Evolutionary conservation across 2,888 invertebrate genomes (phyloP).

Genomic region (Linnaemya vulpina): DNA sequence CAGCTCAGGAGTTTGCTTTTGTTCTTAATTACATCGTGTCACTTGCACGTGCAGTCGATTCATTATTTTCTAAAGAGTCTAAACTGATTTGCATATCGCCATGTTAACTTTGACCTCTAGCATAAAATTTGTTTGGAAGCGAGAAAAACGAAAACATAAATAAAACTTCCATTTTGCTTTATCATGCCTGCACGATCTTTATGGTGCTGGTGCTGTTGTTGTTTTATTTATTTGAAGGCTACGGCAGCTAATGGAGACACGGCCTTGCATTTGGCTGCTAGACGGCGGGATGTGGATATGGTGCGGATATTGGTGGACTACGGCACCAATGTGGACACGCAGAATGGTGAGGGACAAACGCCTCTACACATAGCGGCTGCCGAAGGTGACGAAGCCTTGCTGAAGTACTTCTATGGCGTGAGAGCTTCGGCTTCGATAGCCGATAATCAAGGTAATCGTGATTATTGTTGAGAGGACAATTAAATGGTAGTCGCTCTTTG

Average conservation of each 20-base stretch:
- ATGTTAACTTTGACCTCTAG: conserved; percentile 70
- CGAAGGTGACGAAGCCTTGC: conserved; percentile 96
- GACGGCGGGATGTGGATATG: conserved; percentile 96
- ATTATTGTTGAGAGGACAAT: neutral
- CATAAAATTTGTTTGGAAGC: conserved; percentile 49
- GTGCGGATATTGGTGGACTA: conserved; percentile 95
- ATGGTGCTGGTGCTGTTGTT: conserved; percentile 26
- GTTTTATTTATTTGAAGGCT: conserved; percentile 83
- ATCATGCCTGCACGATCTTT: conserved; percentile 47
- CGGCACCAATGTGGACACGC: conserved; percentile 94
- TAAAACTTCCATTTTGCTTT: conserved; percentile 35
- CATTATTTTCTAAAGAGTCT: conserved; percentile 16
- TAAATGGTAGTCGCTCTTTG: neutral
- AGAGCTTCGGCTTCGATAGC: conserved; percentile 96
- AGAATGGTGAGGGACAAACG: conserved; percentile 97
- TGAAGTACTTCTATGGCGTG: conserved; percentile 97
- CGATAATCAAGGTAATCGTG: conserved; percentile 91
- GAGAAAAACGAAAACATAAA: conserved; percentile 34
- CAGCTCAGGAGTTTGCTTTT: conserved; percentile 48
- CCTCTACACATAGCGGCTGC: conserved; percentile 97
- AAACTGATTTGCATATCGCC: conserved; percentile 64
- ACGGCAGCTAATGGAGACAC: conserved; percentile 94
- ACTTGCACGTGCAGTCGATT: conserved; percentile 45
- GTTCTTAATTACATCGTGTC: conserved; percentile 54
- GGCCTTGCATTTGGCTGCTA: conserved; percentile 96